Percentiles rank a stretch among this genome's conserved stretches.
Conservation (phyloP, 2,888 invertebrate genomes). For the Diarsia rubi region DNA sequence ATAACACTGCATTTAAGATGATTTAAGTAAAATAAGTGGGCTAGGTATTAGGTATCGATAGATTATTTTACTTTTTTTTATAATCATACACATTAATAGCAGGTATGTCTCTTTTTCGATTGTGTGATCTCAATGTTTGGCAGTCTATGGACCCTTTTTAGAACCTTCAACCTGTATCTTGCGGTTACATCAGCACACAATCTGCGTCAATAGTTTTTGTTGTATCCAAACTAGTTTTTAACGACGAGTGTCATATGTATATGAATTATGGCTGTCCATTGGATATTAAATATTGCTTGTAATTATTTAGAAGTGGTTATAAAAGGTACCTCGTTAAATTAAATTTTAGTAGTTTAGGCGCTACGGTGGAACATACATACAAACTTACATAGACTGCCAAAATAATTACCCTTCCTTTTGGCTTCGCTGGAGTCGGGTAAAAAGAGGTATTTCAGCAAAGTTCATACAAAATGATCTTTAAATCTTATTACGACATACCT, state of each 20-base stretch:
- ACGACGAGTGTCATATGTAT: constrained; percentile 23
- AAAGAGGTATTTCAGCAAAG: constrained; percentile 13
- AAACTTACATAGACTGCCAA: too few relatives aligned
- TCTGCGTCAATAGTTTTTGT: constrained; percentile 31
- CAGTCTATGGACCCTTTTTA: not conserved
- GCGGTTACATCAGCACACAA: constrained; percentile 18
- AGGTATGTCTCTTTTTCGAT: not conserved
- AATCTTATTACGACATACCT: constrained; percentile 13
- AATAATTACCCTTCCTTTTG: too few relatives aligned
- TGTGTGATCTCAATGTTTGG: not conserved
- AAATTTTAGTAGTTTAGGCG: too few relatives aligned
- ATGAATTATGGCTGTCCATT: constrained; percentile 9
- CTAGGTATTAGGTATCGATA: not conserved
- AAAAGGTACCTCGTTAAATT: not conserved
- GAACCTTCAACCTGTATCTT: constrained; percentile 1
- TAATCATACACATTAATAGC: not conserved
- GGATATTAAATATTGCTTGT: not conserved
- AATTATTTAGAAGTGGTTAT: not conserved
- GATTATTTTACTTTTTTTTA: not conserved
- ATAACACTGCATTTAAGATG: not conserved
- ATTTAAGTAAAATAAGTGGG: not conserved
- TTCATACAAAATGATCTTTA: constrained; percentile 18
- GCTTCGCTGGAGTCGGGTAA: too few relatives aligned
- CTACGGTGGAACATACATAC: too few relatives aligned
- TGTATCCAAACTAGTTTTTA: constrained; percentile 15